These are phyloP conservation scores for Nesoenas mayeri DNA, from an alignment of 2,113 vertebrate genomes.

Conservation along the genomic window DNA sequence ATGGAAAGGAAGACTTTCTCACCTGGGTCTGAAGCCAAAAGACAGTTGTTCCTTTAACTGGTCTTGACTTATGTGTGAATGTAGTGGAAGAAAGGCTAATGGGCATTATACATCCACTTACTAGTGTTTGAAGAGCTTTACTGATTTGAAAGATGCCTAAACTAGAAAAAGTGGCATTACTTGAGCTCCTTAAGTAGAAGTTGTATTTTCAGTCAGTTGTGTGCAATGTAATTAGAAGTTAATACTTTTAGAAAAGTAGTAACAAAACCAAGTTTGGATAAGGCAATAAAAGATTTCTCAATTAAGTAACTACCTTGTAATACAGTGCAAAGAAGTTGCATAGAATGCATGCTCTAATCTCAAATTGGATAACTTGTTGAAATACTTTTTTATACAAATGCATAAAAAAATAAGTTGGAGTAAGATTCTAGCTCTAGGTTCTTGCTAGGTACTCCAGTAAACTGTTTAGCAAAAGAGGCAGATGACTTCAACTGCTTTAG, in stretches of 20 bases:
- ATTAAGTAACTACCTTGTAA: not conserved
- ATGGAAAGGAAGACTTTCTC: not conserved
- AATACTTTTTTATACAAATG: not conserved
- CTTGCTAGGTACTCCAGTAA: not conserved
- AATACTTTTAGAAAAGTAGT: not conserved
- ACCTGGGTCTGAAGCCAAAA: not conserved
- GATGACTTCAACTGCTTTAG: not conserved
- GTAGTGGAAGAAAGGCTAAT: not conserved
- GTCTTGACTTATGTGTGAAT: not conserved
- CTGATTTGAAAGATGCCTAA: not conserved
- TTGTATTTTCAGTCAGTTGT: not conserved
- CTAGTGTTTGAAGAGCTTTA: not conserved
- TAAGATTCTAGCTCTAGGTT: not conserved
- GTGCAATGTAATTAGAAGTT: not conserved
- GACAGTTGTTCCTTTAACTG: not conserved
- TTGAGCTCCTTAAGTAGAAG: not conserved
- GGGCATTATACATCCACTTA: not conserved
- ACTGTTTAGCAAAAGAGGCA: not conserved
- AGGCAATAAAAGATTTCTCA: not conserved
- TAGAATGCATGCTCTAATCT: not conserved
- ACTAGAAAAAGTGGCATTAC: not conserved
- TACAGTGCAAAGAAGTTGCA: not conserved
- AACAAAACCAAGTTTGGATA: not conserved
- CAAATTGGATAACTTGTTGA: not conserved
- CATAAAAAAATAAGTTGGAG: not conserved